A percentile compares a stretch with the other conserved stretches of the same genome.
Evolutionary conservation across 2,113 vertebrate genomes (phyloP).

Genomic region (Daboia siamensis): DNA sequence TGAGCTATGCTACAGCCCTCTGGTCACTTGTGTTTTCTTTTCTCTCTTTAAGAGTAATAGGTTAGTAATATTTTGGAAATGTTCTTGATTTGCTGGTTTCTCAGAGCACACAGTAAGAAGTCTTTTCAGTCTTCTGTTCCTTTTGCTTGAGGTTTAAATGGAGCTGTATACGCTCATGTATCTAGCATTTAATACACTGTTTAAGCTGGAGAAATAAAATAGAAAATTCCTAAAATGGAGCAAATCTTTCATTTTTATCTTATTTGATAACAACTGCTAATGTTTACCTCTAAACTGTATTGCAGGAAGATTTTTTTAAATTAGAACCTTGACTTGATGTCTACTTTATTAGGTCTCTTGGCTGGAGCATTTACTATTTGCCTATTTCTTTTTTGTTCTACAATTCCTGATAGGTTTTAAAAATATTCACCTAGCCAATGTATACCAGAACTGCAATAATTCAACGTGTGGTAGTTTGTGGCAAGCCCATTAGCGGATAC

Average conservation of each 20-base stretch:
- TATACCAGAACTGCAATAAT: neutral
- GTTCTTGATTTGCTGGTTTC: slow-evolving; percentile 16
- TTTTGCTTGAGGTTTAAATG: neutral
- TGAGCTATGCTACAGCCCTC: slow-evolving; percentile 97
- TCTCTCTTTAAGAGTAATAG: neutral
- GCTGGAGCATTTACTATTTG: neutral
- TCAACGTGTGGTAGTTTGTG: neutral
- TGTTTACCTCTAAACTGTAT: neutral
- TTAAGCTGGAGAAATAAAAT: neutral
- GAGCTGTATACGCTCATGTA: neutral
- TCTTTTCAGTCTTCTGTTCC: fast-evolving
- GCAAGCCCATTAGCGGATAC: neutral
- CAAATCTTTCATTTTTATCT: neutral
- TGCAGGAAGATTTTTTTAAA: too few relatives aligned
- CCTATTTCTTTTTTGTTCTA: neutral
- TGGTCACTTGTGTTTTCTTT: slow-evolving; percentile 61
- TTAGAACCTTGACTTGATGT: neutral
- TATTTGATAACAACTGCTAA: neutral
- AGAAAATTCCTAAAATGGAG: neutral
- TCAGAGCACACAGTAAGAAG: neutral
- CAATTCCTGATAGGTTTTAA: neutral
- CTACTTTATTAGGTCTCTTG: neutral
- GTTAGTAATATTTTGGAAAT: slow-evolving; percentile 39
- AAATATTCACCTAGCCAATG: neutral
- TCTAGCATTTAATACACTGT: neutral